These are phyloP conservation scores for Oryctes rhinoceros DNA, from an alignment of 1,140 invertebrate species.

Conservation along the genomic window DNA sequence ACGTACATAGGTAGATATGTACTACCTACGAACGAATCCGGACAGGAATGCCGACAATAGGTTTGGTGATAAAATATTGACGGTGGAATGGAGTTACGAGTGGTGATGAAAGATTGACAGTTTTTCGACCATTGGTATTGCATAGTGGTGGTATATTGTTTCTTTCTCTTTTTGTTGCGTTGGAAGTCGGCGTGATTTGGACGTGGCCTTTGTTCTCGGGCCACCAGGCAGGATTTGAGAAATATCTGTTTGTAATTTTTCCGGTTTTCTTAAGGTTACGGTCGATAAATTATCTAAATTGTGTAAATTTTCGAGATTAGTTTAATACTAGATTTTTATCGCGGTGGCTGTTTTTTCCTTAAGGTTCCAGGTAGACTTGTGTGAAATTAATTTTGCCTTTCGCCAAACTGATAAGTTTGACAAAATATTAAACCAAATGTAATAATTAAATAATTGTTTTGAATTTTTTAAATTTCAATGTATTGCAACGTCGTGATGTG, in stretches of 20 bases:
- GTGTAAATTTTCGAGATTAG: too few species aligned
- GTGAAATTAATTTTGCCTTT: too few species aligned
- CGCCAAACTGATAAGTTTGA: too few species aligned
- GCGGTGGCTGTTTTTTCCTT: too few species aligned
- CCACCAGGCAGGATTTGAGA: not conserved
- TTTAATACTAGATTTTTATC: too few species aligned
- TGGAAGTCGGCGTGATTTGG: not conserved
- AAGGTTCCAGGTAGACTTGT: too few species aligned
- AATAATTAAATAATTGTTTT: too few species aligned
- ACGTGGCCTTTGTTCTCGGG: not conserved
- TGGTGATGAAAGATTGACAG: conserved; percentile 16
- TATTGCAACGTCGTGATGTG: too few species aligned
- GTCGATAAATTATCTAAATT: not conserved
- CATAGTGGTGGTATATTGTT: not conserved
- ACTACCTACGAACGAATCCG: not conserved
- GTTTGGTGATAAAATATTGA: conserved; percentile 32
- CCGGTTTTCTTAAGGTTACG: not conserved
- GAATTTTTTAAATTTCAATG: too few species aligned
- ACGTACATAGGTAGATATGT: not conserved
- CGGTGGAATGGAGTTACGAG: conserved; percentile 11
- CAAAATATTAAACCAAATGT: too few species aligned
- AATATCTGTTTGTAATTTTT: not conserved
- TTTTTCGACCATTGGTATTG: conserved; percentile 11
- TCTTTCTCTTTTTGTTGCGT: conserved; percentile 5
- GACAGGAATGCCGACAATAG: conserved; percentile 18